Percentiles rank a stretch among this genome's conserved stretches.
Evolutionary conservation across 2,797 vertebrate species (phyloP).

Genomic region (Acrossocheilus wenchowensis): DNA sequence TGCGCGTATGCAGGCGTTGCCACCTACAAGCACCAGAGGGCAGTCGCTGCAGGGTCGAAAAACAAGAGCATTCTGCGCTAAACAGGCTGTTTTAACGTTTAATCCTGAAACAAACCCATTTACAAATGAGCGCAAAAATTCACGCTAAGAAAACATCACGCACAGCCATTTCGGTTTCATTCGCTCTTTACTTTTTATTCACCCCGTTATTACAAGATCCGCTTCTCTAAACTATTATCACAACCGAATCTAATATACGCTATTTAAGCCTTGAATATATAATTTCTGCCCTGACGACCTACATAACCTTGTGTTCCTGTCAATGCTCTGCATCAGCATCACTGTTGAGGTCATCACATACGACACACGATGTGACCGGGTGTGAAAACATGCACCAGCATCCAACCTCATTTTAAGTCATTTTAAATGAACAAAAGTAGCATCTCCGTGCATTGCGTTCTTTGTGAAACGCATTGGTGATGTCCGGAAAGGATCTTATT

Average conservation of each 20-base stretch:
- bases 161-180: not conserved
- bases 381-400: conserved; percentile 23
- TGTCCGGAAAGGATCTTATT: not conserved
- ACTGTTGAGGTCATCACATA: conserved; percentile 60
- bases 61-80: not conserved
- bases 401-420: not conserved
- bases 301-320: conserved; percentile 45
- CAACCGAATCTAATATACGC: not conserved
- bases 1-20: too few relatives aligned
- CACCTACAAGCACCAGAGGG: not conserved
- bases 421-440: not conserved
- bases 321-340: conserved; percentile 38
- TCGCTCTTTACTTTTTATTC: not conserved
- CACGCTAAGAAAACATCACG: not conserved
- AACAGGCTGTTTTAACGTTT: not conserved
- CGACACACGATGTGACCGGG: conserved; percentile 38
- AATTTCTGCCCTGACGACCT: conserved; percentile 2
- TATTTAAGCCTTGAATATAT: not conserved
- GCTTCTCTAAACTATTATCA: not conserved
- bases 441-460: not conserved
- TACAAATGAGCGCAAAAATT: not conserved
- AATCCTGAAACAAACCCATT: not conserved
- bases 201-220: not conserved
- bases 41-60: not conserved
- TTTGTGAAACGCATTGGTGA: not conserved